These are phyloP conservation scores for Nesogale talazaci DNA, from an alignment of 2,113 vertebrate species.

Conservation along the genomic window DNA sequence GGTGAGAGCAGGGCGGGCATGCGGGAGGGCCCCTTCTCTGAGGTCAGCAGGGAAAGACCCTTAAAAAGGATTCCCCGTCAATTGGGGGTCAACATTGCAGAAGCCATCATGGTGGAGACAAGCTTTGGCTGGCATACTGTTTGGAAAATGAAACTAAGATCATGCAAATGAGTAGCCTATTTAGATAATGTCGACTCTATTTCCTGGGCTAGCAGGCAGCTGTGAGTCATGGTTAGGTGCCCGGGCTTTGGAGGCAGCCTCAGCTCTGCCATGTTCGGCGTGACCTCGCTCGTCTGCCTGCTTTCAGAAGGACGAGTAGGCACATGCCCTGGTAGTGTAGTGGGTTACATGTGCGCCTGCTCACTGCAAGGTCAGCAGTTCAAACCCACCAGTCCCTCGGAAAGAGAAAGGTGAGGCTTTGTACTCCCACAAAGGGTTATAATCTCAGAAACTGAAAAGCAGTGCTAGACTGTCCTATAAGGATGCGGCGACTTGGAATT, in stretches of 20 bases:
- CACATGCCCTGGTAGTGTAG: too few species aligned
- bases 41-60: background rate
- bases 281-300: background rate
- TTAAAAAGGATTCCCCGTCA: background rate
- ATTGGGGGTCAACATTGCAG: background rate
- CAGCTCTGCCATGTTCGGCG: background rate
- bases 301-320: background rate
- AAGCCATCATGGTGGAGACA: background rate
- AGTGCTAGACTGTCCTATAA: too few species aligned
- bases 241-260: background rate
- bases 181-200: background rate
- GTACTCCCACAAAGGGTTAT: too few species aligned
- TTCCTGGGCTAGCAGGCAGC: background rate
- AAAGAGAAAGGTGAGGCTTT: too few species aligned
- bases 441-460: too few species aligned
- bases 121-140: background rate
- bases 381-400: too few species aligned
- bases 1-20: too few species aligned
- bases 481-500: too few species aligned
- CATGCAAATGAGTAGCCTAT: background rate
- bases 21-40: background rate
- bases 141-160: conserved; percentile 29
- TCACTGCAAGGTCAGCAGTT: too few species aligned
- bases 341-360: too few species aligned
- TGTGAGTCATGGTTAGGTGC: background rate